Conservation (phyloP, 2,113 vertebrate species). For the Micronycteris hirsuta region DNA sequence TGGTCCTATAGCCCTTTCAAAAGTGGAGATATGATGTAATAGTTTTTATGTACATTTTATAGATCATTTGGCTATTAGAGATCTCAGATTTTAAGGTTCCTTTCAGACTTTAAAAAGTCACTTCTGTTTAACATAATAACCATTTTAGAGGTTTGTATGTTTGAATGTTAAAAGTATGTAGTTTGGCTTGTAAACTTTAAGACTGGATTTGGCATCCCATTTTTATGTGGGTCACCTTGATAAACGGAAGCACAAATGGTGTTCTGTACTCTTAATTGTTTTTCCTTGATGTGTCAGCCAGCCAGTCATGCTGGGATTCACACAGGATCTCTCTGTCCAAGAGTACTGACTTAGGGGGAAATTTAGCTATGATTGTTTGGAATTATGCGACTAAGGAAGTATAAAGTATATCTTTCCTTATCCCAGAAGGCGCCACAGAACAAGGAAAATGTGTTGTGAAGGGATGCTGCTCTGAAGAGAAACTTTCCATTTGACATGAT, state of each 20-base stretch:
- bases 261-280: neutral
- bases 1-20: neutral
- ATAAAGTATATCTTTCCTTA: neutral
- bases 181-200: neutral
- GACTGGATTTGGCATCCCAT: neutral
- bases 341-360: neutral
- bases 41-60: neutral
- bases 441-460: constrained; percentile 16
- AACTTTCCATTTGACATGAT: neutral
- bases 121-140: neutral
- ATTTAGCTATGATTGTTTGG: neutral
- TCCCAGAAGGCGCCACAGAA: neutral
- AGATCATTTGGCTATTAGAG: neutral
- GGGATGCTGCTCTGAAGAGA: neutral
- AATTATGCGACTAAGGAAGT: neutral
- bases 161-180: neutral
- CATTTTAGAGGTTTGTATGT: neutral
- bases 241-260: neutral
- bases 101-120: neutral
- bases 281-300: neutral
- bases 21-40: neutral
- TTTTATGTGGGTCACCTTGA: neutral
- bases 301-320: neutral
- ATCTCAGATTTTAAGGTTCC: neutral
- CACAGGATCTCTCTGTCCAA: neutral